Evolutionary conservation across 1,140 invertebrate genomes (phyloP), one percentile per base, ranked within the genome.

Genomic region (Drosophila saltans): DNA sequence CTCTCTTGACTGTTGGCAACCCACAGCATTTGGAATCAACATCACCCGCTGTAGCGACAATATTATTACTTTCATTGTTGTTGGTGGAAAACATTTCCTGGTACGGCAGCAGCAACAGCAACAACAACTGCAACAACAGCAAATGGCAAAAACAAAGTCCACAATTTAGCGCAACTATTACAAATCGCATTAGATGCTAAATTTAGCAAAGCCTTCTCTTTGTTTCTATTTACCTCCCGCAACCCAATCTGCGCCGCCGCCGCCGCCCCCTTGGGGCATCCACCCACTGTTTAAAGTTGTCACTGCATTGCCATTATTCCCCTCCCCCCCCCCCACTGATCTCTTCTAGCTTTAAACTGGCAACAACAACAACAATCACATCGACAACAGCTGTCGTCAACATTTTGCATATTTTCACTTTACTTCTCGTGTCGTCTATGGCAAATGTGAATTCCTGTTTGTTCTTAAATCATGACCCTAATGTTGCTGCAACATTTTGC

Each of bases 131-230:
- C 71, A 69, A 24, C 65, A 66, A 28, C 76, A 33, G 43, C 75
- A 16, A 16, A 16, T 16, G 16, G 10, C 65, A 64, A 56, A 43
- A 58, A 61, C 55, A 56, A 78, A 78, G 78, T 58, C 75, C 60
- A 82, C 82, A 86, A 86, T 86, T 86, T 82, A 86, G 83, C 83
- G 81, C 82, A 86, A 73, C 80, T 86, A 88, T 88, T 82, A 88
- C 82, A 86, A 86, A 86, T 86, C 82, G 82, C 82, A 88, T 86
- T 86, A 86, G 82, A 88, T 71, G 83, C 79, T 86, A 86, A 82
- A 86, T 86, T 86, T 86, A 86, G 82, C 81, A 64, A 66, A 57
- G 67, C 40, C 63, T 59, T 36, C 45, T 48, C 59, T 66, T 33
- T 64, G 68, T 30, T 39, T 56, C 36, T 57, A 40, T 16, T 0